Conservation (phyloP, 2,888 invertebrate genomes). For the Psylliodes chrysocephalus region DNA sequence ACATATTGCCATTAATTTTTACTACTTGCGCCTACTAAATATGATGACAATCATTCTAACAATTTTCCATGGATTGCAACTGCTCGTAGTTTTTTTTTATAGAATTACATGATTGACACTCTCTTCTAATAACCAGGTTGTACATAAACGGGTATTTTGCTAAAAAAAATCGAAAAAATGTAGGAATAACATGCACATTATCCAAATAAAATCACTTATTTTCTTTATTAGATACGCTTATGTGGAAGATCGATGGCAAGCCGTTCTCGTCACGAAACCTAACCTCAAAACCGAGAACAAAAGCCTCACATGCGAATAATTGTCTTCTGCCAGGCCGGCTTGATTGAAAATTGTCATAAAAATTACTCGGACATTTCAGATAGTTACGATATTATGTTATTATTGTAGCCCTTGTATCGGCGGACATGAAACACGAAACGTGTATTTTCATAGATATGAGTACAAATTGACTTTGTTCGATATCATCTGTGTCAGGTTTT, state of each 20-base stretch:
- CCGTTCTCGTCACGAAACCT: conserved; percentile 44
- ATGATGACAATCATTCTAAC: no score
- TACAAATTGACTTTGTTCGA: conserved; percentile 25
- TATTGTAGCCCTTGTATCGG: conserved; percentile 27
- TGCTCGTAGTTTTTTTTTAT: no score
- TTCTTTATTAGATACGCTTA: conserved; percentile 5
- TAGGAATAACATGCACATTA: no score
- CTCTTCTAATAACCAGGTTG: no score
- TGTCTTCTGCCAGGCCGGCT: conserved; percentile 42
- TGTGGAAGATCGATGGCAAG: conserved; percentile 29
- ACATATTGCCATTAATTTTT: no score
- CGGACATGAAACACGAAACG: conserved; percentile 25
- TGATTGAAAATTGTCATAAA: conserved; percentile 49
- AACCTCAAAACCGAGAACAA: conserved; percentile 40
- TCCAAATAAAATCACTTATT: background rate
- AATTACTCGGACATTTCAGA: conserved; percentile 35
- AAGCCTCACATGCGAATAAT: conserved; percentile 49
- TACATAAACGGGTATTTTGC: background rate
- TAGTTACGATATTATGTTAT: conserved; percentile 36
- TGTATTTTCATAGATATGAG: conserved; percentile 15
- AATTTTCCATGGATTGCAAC: no score
- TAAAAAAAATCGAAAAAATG: no score
- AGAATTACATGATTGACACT: no score
- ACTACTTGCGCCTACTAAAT: no score
- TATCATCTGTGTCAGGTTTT: conserved; percentile 1